A percentile compares a stretch with the other conserved stretches of the same genome.
Evolutionary conservation across 1,140 invertebrate genomes (phyloP).

Genomic region (Episyrphus balteatus): DNA sequence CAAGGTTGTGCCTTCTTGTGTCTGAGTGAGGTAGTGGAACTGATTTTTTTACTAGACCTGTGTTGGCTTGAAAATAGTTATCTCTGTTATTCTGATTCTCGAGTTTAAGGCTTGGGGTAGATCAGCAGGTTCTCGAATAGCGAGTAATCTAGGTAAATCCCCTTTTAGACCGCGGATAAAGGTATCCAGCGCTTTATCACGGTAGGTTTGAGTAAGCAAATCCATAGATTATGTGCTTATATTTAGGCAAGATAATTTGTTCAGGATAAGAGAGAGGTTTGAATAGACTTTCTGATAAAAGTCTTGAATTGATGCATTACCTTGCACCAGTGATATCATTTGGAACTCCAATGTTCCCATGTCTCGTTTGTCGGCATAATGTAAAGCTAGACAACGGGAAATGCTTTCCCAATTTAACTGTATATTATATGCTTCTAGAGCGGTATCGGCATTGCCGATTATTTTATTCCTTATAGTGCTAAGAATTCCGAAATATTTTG

Average conservation of each 20-base stretch:
- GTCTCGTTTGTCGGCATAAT: neutral
- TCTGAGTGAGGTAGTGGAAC: too few species aligned
- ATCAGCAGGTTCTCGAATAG: conserved; percentile 1
- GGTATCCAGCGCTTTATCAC: conserved; percentile 3
- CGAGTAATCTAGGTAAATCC: conserved; percentile 1
- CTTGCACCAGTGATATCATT: conserved; percentile 4
- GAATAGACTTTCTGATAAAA: conserved; percentile 8
- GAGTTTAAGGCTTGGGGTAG: neutral
- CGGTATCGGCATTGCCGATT: neutral
- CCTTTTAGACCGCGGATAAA: conserved; percentile 5
- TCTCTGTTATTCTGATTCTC: conserved; percentile 6
- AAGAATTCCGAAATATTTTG: conserved; percentile 4
- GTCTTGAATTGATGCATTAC: conserved; percentile 5
- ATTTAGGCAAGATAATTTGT: conserved; percentile 1
- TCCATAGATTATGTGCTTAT: neutral
- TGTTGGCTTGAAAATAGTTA: too few species aligned
- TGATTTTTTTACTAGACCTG: too few species aligned
- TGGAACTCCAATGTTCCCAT: neutral
- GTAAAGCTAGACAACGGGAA: neutral
- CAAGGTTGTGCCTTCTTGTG: too few species aligned
- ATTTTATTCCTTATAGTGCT: conserved; percentile 3
- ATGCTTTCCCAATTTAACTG: neutral
- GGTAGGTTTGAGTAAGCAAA: conserved; percentile 2
- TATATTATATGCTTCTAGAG: conserved; percentile 4
- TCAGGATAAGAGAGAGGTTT: conserved; percentile 4